Evolutionary conservation across 2,797 vertebrate species (phyloP), one percentile per base, ranked within the genome.

Genomic region (Micropoecilia bifurca): DNA sequence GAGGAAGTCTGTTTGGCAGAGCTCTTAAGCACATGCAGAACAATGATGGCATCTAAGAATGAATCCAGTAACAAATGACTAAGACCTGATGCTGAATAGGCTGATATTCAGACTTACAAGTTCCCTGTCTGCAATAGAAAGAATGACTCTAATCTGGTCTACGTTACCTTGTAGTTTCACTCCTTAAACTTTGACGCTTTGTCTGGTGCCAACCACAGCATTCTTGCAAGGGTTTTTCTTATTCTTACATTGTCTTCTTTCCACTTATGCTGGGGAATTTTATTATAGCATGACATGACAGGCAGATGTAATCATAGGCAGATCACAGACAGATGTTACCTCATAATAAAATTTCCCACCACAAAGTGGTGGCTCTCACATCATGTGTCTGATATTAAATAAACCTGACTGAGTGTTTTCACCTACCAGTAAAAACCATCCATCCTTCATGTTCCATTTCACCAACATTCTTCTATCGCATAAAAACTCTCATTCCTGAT

Each of bases 1-100:
- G 85, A 90, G 85, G 89, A 93, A 90, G 93, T 94, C 92, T 91
- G 91, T 95, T 96, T 92, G 90, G 89, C 85, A 87, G 73, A 76
- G 61, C 72, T 77, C 79, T 83, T 84, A 77, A 88, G 88, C 72
- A 78, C 75, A 81, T 39, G 71, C 74, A 71, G 83, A 74, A 87
- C 76, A 85, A 86, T 83, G 76, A 80, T 81, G 77, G 77, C 83
- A 73, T 89, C 81, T 74, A 53, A 80, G 80, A 85, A 80, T 80
- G 75, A 80, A 74, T 48, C 61, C 63, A 72, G 71, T 75, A 77
- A 82, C 78, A 87, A 80, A 78, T 80, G 78, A 77, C 61, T 80
- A 39, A 39, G 4, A 86, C 80, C 75, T 83, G 48, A 72, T 22
- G 30, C 59, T 78, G 77, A 85, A 77, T 36, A 63, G 63, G 48